Base-by-base conservation (phyloP, 1,140 invertebrate species). In the Delia radicum region DNA sequence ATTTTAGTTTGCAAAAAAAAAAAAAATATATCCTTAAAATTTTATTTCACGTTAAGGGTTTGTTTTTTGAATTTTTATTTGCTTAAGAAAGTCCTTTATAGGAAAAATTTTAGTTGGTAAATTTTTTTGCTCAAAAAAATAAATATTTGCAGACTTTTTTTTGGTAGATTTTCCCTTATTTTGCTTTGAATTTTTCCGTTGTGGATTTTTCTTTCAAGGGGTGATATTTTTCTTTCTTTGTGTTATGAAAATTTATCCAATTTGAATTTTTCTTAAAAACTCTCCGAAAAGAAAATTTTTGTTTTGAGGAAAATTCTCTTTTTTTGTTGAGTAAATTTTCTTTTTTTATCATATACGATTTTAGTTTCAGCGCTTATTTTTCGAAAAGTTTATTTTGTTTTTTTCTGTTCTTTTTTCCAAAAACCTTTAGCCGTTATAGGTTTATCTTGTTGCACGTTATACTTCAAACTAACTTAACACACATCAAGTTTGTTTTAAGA, bases 391-490 rank as follows among this genome's bases (percentile, higher is more conserved):
- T 61, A 8, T 61, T 6, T 61, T n/a, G n/a, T 62, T 62, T 13
- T 28, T 18, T 37, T 37, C 21, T 69, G 21, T 65, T 65, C 0
- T 29, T 65, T 27, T 33, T n/a, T 29, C 18, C 13, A 28, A 6
- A 65, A 0, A 33, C 37, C 33, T 69, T 69, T 69, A 13, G 28
- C 27, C 65, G 65, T 69, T 69, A 69, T 69, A 33, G 29, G 65
- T 69, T 69, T 69, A 69, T 69, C 65, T 69, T 69, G 65, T 69
- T 69, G 65, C 65, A 69, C 65, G 65, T 69, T 69, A 69, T 69
- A 33, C 37, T 69, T 69, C 65, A 69, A 69, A 69, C 65, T 69
- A 33, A 69, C 26, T 55, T 55, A n/a, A n/a, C 48, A 55, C 48
- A 55, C 37, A 55, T 21, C 48, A 55, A 21, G 5, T 31, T 27